A percentile compares a stretch with the other conserved stretches of the same genome.
Conservation (phyloP, 2,797 vertebrate species). For the Micromesistius poutassou region DNA sequence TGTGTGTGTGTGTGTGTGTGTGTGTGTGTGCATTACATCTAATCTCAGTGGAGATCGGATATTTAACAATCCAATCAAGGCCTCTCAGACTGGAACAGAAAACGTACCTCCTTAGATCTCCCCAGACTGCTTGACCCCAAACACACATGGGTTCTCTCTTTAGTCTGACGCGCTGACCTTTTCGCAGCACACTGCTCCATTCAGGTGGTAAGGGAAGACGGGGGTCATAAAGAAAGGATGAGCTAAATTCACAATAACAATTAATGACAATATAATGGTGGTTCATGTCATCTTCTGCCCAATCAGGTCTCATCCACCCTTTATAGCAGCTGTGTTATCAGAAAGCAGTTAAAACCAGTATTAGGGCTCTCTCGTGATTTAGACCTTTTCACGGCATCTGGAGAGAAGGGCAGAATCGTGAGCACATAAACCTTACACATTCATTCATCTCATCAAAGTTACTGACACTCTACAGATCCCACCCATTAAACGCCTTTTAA, state of each 20-base stretch:
- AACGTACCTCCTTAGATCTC: constrained; percentile 51
- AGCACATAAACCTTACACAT: too few relatives aligned
- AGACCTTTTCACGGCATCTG: not conserved
- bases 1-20: not conserved
- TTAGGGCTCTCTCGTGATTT: not conserved
- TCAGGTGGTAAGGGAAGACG: not conserved
- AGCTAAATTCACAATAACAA: too few relatives aligned
- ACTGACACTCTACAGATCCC: too few relatives aligned
- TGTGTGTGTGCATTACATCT: not conserved
- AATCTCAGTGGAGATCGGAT: constrained; percentile 27
- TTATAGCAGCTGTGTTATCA: not conserved
- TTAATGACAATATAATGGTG: too few relatives aligned
- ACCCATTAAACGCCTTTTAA: too few relatives aligned
- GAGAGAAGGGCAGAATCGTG: not conserved
- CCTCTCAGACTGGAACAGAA: constrained; percentile 54
- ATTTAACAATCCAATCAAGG: constrained; percentile 48
- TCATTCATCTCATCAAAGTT: too few relatives aligned
- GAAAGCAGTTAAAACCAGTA: not conserved
- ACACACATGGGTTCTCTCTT: constrained; percentile 28
- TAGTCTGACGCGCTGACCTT: constrained; percentile 37
- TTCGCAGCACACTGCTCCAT: constrained; percentile 6
- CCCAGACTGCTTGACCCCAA: constrained; percentile 21
- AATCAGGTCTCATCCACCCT: not conserved
- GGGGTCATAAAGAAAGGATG: not conserved
- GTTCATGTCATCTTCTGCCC: too few relatives aligned